phyloP scores from a whole-genome alignment of 2,888 invertebrate genomes.

The Scaptomyza flava region DNA sequence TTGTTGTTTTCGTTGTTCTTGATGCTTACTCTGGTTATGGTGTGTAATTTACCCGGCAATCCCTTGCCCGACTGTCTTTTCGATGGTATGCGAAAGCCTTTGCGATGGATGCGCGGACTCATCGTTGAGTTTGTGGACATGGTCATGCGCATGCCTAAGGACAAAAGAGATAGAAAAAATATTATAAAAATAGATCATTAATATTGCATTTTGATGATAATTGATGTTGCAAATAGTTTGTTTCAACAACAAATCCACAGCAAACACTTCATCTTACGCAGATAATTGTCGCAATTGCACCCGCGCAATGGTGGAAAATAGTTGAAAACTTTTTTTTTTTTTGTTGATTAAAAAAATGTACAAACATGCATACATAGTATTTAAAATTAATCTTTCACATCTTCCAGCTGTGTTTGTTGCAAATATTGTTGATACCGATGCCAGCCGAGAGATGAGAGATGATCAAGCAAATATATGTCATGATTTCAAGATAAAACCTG shows the following conservation, averaged over 20 bases:
- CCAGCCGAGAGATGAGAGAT: no score
- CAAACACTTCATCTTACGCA: no score
- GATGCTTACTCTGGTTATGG: constrained; percentile 85
- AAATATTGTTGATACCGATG: no score
- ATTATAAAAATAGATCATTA: background rate
- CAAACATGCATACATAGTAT: no score
- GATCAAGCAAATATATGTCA: constrained; percentile 2
- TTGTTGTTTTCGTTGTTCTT: background rate
- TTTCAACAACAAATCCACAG: no score
- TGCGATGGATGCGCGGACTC: constrained; percentile 88
- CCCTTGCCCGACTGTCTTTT: constrained; percentile 86
- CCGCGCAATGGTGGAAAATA: no score
- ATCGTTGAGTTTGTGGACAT: constrained; percentile 89
- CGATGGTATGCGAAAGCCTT: constrained; percentile 89
- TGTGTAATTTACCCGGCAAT: constrained; percentile 84
- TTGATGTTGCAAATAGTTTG: no score
- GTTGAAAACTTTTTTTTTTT: no score
- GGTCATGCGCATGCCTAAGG: constrained; percentile 89
- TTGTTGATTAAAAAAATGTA: no score
- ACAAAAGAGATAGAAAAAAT: constrained; percentile 13
- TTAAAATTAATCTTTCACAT: no score
- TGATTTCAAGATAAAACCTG: constrained; percentile 30
- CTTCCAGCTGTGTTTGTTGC: no score
- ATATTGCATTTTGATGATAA: background rate
- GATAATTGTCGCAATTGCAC: no score